Base-by-base conservation (phyloP, 2,113 vertebrate species). In the Trachemys scripta region DNA sequence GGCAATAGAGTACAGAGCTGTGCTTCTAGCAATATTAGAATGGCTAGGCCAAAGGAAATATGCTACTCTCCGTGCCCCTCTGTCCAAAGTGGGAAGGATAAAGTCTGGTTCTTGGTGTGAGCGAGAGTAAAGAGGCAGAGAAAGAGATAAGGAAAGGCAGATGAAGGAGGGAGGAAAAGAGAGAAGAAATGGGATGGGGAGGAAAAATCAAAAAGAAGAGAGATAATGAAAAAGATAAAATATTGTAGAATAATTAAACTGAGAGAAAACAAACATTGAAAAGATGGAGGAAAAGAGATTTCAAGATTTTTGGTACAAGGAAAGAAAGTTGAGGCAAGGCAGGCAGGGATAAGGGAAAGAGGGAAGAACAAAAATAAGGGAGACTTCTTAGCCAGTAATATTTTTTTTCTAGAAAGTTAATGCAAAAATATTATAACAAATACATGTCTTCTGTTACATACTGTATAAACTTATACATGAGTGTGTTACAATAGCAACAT, bases 381-480 rank as follows among this genome's bases (percentile, higher is more conserved):
- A 85, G 24, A 91, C 27, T 87, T 84, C 96, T 87, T 86, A 85
- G 16, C 12, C n/a, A 59, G 27, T 79, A 91, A 76, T 92, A 83
- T 85, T 96, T 93, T 49, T 95, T 82, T 49, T 76, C n/a, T 87
- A 89, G 87, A 90, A 89, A 96, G 27, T 8, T 20, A 76, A 45
- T 76, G 24, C 72, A 59, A 95, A 89, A 96, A 19, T 19, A 47
- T 88, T 82, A 20, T 8, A 88, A 79, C 19, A 53, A 62, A 90
- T 90, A 8, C 19, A 54, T 29, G 8, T 2, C 5, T 92, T 9
- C 45, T 90, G 19, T 59, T 82, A 76, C 1, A 1, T 82, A 45
- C 10, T 8, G 31, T 65, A 65, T 65, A 65, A 13, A 62, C 13
- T 35, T 62, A 31, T 62, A 35, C 35, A 35, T 3, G 3, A 12